These are phyloP conservation scores for Calidris pugnax DNA, from an alignment of 2,113 vertebrate species.

Conservation along the genomic window DNA sequence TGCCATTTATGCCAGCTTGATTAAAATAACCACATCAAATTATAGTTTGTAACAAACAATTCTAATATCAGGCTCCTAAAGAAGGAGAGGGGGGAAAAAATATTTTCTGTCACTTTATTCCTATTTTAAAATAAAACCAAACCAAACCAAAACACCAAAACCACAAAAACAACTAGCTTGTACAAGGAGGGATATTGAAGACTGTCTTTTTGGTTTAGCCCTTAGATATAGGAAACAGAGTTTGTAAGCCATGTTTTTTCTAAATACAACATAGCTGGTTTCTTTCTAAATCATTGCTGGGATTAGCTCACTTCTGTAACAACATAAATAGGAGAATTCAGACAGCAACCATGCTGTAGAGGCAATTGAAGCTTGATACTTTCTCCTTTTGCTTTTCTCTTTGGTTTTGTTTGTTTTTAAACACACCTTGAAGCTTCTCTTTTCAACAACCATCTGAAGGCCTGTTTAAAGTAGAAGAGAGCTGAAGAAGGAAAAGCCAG, in stretches of 20 bases:
- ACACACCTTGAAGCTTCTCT: not conserved
- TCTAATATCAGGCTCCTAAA: not conserved
- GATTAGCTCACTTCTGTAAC: not conserved
- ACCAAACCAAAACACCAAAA: not conserved
- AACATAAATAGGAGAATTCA: not conserved
- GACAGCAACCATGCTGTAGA: not conserved
- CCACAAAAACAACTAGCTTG: not conserved
- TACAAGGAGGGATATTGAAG: not conserved
- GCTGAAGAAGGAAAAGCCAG: not conserved
- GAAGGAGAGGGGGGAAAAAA: not conserved
- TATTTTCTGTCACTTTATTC: not conserved
- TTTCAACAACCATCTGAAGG: not conserved
- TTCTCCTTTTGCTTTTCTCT: not conserved
- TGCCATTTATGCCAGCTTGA: not conserved
- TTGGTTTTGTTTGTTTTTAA: not conserved
- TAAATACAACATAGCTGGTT: not conserved
- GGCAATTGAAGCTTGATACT: not conserved
- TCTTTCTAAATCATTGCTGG: not conserved
- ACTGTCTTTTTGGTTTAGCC: not conserved
- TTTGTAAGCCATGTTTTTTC: not conserved
- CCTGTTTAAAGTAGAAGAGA: not conserved
- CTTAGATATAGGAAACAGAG: not conserved
- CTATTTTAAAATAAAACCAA: not conserved
- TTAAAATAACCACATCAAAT: not conserved
- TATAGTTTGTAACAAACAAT: not conserved